Conservation (phyloP, 1,140 invertebrate genomes). For the Cherax destructor region DNA sequence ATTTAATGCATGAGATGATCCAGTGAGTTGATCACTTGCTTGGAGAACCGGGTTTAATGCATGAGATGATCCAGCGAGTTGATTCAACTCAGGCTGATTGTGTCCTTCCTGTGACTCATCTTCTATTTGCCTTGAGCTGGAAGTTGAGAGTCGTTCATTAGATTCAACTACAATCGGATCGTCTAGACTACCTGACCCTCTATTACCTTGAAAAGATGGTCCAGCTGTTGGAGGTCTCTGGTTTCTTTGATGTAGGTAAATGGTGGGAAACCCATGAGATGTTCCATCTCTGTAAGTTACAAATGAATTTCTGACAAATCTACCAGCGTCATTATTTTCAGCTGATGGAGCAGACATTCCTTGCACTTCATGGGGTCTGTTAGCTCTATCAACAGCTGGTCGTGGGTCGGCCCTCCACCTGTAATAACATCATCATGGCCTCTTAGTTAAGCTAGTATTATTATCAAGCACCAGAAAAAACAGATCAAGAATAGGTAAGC, state of each 20-base stretch:
- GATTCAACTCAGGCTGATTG: neutral
- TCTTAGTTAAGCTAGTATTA: slow-evolving; percentile 11
- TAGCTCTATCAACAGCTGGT: neutral
- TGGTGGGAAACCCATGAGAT: neutral
- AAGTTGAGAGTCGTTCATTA: slow-evolving; percentile 44
- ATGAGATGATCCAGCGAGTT: neutral
- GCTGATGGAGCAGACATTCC: neutral
- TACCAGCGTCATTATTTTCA: neutral
- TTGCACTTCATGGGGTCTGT: neutral
- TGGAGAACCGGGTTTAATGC: neutral
- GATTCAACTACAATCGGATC: neutral
- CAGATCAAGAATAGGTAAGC: no score
- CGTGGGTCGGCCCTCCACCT: neutral
- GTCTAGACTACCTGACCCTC: neutral
- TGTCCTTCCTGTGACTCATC: neutral
- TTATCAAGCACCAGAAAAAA: neutral
- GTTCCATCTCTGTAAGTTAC: neutral
- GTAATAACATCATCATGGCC: slow-evolving; percentile 14
- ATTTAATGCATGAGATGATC: neutral
- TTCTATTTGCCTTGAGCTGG: slow-evolving; percentile 24
- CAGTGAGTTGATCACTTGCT: no score
- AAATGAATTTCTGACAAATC: neutral
- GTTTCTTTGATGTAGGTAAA: neutral
- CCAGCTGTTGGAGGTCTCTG: neutral
- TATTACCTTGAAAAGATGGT: slow-evolving; percentile 8